These are phyloP conservation scores for Leptinotarsa rubiginosa DNA, from an alignment of 2,888 invertebrate genomes.

Conservation along the genomic window DNA sequence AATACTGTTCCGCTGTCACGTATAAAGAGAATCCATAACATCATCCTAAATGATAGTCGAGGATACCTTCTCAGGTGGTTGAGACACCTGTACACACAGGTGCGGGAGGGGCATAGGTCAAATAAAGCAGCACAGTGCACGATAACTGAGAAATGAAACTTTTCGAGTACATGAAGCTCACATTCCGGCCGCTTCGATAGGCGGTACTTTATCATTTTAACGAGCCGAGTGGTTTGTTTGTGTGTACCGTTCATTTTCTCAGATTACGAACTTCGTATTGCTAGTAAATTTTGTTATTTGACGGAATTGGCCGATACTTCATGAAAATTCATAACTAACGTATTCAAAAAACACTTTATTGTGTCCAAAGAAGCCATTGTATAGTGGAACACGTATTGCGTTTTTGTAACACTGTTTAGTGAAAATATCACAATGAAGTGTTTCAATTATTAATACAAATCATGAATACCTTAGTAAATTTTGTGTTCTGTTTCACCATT, in stretches of 20 bases:
- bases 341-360: no score
- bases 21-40: slow-evolving; percentile 43
- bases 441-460: no score
- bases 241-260: slow-evolving; percentile 15
- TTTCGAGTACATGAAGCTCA: slow-evolving; percentile 33
- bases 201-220: slow-evolving; percentile 20
- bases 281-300: neutral
- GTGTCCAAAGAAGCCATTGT: no score
- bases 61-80: slow-evolving; percentile 55
- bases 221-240: slow-evolving; percentile 13
- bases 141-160: slow-evolving; percentile 45
- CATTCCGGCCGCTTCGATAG: slow-evolving; percentile 31
- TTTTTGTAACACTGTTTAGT: no score
- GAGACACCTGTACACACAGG: slow-evolving; percentile 60
- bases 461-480: no score
- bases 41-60: slow-evolving; percentile 53
- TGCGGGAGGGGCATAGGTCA: slow-evolving; percentile 59
- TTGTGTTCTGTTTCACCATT: no score
- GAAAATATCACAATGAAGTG: no score
- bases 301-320: no score
- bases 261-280: neutral
- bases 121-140: slow-evolving; percentile 44
- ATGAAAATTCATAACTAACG: no score
- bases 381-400: no score
- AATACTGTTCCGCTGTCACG: slow-evolving; percentile 36